phyloP scores from a whole-genome alignment of 2,888 invertebrate species.

The Ectobius pallidus region DNA sequence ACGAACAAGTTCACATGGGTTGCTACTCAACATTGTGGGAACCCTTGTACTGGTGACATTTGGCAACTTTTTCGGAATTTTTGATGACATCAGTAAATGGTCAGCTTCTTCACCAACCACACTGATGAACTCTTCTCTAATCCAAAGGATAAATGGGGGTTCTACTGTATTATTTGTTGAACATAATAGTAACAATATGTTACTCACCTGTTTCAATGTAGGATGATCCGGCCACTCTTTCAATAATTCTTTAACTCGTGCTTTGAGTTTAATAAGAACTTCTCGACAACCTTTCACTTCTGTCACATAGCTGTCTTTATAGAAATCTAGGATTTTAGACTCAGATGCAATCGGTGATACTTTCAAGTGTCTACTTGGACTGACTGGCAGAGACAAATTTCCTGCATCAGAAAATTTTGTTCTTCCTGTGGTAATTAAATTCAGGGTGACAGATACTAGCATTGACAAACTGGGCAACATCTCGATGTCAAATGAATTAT shows the following conservation, averaged over 20 bases:
- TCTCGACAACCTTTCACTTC: conserved; percentile 77
- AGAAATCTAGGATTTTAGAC: conserved; percentile 67
- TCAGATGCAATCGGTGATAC: not conserved
- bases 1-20: too few relatives aligned
- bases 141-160: too few relatives aligned
- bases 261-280: conserved; percentile 69
- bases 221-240: conserved; percentile 91
- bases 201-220: conserved; percentile 75
- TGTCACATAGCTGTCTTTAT: conserved; percentile 79
- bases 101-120: too few relatives aligned
- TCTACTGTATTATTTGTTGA: too few relatives aligned
- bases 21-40: too few relatives aligned
- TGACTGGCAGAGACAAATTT: not conserved
- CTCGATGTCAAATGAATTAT: conserved; percentile 60
- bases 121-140: too few relatives aligned
- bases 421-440: not conserved
- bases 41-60: too few relatives aligned
- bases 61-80: too few relatives aligned
- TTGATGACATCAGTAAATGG: too few relatives aligned
- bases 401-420: conserved; percentile 16
- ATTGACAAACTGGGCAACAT: conserved; percentile 65
- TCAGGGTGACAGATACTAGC: conserved; percentile 57
- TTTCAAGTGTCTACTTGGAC: not conserved
- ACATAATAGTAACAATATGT: too few relatives aligned
- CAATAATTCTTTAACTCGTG: conserved; percentile 67